A percentile compares a stretch with the other conserved stretches of the same genome.
phyloP scores from a whole-genome alignment of 2,113 vertebrate genomes.

The Sphyrna mokarran region DNA sequence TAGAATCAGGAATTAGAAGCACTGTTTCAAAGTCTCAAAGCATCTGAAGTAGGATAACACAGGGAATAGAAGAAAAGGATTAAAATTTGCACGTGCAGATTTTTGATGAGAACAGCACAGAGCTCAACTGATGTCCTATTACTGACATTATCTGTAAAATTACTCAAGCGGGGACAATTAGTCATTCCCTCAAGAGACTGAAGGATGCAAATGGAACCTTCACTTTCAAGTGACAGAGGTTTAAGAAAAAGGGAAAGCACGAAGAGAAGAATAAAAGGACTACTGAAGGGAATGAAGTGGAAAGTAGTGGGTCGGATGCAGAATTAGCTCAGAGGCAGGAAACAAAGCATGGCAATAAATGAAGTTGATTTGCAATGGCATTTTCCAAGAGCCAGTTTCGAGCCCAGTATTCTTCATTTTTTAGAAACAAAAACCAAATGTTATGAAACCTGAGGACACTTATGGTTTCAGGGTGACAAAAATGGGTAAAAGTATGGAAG shows the following conservation, averaged over 20 bases:
- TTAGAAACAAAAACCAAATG: too few species aligned
- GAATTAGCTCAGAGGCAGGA: background rate
- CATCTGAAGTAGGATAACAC: background rate
- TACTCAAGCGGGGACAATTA: background rate
- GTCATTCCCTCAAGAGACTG: background rate
- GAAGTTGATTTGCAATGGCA: too few species aligned
- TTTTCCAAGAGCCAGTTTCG: too few species aligned
- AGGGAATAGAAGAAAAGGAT: conserved; percentile 13
- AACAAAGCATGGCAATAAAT: background rate
- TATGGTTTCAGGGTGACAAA: background rate
- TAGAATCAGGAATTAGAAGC: background rate
- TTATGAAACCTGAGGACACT: too few species aligned
- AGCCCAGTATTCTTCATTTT: too few species aligned
- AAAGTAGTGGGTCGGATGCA: background rate
- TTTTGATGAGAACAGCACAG: background rate
- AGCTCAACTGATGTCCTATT: background rate
- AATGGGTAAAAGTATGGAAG: background rate
- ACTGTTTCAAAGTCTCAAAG: background rate
- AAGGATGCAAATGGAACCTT: background rate
- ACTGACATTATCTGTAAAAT: background rate
- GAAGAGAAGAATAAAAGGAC: background rate
- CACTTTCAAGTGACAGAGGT: background rate
- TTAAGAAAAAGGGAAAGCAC: background rate
- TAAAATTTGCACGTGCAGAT: background rate
- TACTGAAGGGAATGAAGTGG: background rate